Percentiles rank a stretch among this genome's conserved stretches.
phyloP scores from a whole-genome alignment of 2,113 vertebrate species.

The Vimba vimba region DNA sequence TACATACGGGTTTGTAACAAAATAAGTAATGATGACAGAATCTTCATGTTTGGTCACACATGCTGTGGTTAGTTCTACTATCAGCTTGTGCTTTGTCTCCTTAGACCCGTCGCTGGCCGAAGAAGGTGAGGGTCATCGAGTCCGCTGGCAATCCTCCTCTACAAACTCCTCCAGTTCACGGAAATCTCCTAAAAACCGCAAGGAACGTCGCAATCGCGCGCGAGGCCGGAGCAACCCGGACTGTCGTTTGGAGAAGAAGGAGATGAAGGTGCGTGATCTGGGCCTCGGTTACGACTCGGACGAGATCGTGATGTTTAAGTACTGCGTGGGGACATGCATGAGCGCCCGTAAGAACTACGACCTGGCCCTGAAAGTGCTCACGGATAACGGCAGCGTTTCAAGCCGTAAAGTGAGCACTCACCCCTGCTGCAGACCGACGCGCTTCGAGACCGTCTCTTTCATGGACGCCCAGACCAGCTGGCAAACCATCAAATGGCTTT shows the following conservation, averaged over 20 bases:
- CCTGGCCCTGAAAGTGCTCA: slow-evolving; percentile 79
- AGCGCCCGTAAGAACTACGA: slow-evolving; percentile 83
- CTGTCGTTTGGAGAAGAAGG: slow-evolving; percentile 82
- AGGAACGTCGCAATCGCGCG: slow-evolving; percentile 48
- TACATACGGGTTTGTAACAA: background rate
- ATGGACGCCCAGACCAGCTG: slow-evolving; percentile 87
- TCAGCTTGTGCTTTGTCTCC: background rate
- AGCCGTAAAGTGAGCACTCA: slow-evolving; percentile 72
- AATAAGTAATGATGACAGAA: background rate
- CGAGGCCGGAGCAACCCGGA: slow-evolving; percentile 54
- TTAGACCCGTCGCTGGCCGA: slow-evolving; percentile 61
- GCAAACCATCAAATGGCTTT: slow-evolving; percentile 84
- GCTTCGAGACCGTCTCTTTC: slow-evolving; percentile 87
- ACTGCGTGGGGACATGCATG: slow-evolving; percentile 87
- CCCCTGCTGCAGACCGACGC: slow-evolving; percentile 89
- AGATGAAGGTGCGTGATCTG: slow-evolving; percentile 84
- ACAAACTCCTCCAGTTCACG: background rate
- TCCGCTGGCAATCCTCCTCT: slow-evolving; percentile 74
- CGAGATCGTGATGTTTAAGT: slow-evolving; percentile 88
- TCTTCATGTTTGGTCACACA: background rate
- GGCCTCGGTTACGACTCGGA: slow-evolving; percentile 89
- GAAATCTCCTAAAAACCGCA: slow-evolving; percentile 37
- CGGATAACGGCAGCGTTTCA: slow-evolving; percentile 71
- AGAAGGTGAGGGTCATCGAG: slow-evolving; percentile 63
- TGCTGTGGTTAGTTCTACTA: background rate